Evolutionary conservation across 1,140 invertebrate genomes (phyloP), one percentile per base, ranked within the genome.

Genomic region (Octopus sinensis): DNA sequence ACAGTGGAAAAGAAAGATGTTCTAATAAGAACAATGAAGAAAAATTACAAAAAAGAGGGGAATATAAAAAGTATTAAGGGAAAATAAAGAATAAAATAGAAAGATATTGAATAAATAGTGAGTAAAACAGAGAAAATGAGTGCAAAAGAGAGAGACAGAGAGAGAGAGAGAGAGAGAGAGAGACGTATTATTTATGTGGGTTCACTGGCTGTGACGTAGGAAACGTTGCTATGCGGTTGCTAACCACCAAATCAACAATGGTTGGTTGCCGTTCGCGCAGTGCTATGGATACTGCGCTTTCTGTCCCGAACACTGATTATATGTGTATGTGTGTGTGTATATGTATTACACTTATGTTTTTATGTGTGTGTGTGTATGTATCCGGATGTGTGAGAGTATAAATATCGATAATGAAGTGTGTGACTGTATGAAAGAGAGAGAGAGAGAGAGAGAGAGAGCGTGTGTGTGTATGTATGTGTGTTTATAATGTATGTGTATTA

Each of bases 241-340:
- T 73, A 73, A 73, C 68, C 68, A 73, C 68, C 68, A 13, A 73
- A 73, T 73, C 68, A 73, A 73, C 68, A 73, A 73, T 73, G 68
- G 68, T 73, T 73, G 68, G 68, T 73, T 73, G 7, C 68, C 30
- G 7, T 73, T 73, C 68, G 68, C 68, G 68, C 68, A 73, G 68
- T 73, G 68, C 68, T 73, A 73, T 73, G 68, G 68, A 73, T 73
- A 73, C 68, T 73, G 68, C 68, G 13, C 68, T 23, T 73, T 73
- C 30, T 73, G 17, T 13, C 68, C 68, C 68, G 17, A 17, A 73
- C 17, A n/a, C 17, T 73, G 17, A 10, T 17, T 17, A 73, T 23
- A 13, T 6, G 5, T 73, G 6, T 6, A 73, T 9, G 17, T 23
- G 17, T 13, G 5, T 71, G 17, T 12, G 13, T 73, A 62, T 62